Evolutionary conservation across 2,797 vertebrate genomes (phyloP).

Genomic region (Odontamblyopus lacepedii): DNA sequence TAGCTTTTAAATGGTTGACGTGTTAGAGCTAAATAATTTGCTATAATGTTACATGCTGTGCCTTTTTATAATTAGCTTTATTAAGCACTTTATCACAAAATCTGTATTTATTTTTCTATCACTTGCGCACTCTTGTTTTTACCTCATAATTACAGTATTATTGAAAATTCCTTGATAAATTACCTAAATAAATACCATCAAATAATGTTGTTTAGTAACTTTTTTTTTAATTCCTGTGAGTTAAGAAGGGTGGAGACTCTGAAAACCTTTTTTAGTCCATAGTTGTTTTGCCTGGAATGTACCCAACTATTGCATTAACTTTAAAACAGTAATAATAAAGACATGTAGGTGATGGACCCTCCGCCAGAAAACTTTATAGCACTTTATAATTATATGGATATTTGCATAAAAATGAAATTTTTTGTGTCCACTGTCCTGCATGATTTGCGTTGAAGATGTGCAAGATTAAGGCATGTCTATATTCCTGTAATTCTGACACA

Average conservation of each 20-base stretch:
- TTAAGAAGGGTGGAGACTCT: too few species aligned
- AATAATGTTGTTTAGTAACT: neutral
- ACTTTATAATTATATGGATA: neutral
- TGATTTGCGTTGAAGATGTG: neutral
- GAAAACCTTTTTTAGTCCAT: too few species aligned
- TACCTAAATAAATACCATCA: neutral
- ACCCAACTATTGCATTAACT: too few species aligned
- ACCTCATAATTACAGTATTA: neutral
- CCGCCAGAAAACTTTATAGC: too few species aligned
- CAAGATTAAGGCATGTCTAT: neutral
- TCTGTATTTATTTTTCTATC: slow-evolving; percentile 23
- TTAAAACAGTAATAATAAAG: too few species aligned
- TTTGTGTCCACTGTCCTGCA: neutral
- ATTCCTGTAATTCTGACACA: neutral
- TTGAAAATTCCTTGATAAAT: neutral
- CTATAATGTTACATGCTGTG: slow-evolving; percentile 58
- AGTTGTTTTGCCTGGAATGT: too few species aligned
- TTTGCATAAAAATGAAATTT: neutral
- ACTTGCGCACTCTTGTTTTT: slow-evolving; percentile 10
- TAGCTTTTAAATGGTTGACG: neutral
- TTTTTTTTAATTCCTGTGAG: neutral
- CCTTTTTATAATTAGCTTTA: slow-evolving; percentile 61
- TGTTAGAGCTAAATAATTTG: neutral
- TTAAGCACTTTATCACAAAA: slow-evolving; percentile 40
- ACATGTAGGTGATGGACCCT: too few species aligned